Base-by-base conservation (phyloP, 2,113 vertebrate genomes). In the Pterocles burchelli region DNA sequence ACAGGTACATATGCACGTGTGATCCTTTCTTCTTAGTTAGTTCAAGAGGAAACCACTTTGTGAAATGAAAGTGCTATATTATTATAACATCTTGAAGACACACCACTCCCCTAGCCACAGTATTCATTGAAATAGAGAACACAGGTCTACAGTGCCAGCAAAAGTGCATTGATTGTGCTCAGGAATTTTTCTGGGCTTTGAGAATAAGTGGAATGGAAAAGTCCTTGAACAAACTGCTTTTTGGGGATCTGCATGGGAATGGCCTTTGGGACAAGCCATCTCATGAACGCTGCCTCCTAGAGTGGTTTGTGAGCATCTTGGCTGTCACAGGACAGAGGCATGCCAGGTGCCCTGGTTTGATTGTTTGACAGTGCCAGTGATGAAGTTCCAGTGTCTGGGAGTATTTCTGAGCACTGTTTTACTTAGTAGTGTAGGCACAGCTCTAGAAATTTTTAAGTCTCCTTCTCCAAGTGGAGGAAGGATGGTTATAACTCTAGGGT, bases 231-330 rank as follows among this genome's bases (percentile, higher is more conserved):
- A 41, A 71, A 43, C 7, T 43, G 3, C 4, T 38, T 11, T 29
- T 2, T 18, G 41, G 29, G 70, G 5, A 12, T 78, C 20, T 62
- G 41, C 1, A 0, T 76, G 29, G 31, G 11, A 75, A 28, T 15
- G 13, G 17, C 10, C 25, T 8, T 28, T 46, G 17, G 24, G 11
- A 76, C 0, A 1, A 34, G 4, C 11, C 7, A n/a, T n/a, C 52
- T 55, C 17, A 15, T 16, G 20, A 80, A 5, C 1, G 0, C 25
- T 54, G 45, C 14, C 10, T 85, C 34, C 22, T 48, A 41, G 13
- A 36, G 20, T 0, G 0, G 7, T 51, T n/a, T 45, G 28, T 66
- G 58, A 71, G 9, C 15, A 13, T 31, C 31, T 14, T 54, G n/a
- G 6, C 17, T 71, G 33, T 26, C 15, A 65, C 10, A 57, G 34